Conservation (phyloP, 2,888 invertebrate species). For the Pheosia gnoma region DNA sequence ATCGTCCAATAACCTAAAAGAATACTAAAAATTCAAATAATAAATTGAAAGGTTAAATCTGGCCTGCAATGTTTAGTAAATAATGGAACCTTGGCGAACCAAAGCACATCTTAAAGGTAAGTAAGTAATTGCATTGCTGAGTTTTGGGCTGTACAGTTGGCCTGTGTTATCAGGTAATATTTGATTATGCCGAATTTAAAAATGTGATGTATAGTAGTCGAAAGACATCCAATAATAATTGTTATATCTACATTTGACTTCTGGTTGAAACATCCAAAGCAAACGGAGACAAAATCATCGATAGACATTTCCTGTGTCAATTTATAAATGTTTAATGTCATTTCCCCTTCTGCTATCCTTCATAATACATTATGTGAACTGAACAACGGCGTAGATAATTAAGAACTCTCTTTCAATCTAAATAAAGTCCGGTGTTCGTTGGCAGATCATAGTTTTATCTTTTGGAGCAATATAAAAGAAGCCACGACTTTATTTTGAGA, state of each 20-base stretch:
- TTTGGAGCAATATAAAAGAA: constrained; percentile 8
- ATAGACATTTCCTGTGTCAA: constrained; percentile 30
- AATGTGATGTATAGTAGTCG: no score
- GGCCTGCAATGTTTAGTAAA: no score
- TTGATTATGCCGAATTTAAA: no score
- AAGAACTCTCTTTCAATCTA: background rate
- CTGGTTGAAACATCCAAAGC: constrained; percentile 4
- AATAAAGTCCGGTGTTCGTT: background rate
- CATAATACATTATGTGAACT: constrained; percentile 16
- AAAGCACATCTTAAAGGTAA: no score
- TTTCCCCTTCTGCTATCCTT: constrained; percentile 13
- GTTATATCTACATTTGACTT: background rate
- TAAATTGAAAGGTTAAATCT: no score
- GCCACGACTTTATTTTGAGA: background rate
- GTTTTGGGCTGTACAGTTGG: no score
- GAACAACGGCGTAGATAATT: background rate
- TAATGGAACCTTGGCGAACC: no score
- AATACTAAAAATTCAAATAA: no score
- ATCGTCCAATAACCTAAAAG: no score
- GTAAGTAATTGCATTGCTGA: no score
- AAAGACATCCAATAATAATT: background rate
- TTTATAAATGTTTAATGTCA: constrained; percentile 35
- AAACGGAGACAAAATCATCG: constrained; percentile 11
- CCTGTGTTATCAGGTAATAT: no score
- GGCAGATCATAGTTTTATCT: background rate